Conservation (phyloP, 2,888 invertebrate species). For the Yponomeuta malinellus region DNA sequence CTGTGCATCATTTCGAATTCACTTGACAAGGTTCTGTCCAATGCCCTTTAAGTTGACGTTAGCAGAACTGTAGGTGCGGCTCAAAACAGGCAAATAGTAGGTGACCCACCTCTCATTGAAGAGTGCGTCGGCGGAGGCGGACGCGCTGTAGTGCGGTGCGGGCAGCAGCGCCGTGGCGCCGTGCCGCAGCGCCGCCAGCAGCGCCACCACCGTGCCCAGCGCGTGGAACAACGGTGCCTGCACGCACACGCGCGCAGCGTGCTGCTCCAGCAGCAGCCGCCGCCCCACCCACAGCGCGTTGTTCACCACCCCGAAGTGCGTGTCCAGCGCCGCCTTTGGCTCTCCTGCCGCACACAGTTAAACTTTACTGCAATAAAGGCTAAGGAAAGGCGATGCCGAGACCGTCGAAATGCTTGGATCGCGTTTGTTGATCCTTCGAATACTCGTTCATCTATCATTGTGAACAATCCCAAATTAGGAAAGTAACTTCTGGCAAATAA, state of each 20-base stretch:
- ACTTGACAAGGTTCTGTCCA: too few species aligned
- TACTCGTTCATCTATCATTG: too few species aligned
- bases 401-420: too few species aligned
- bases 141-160: slow-evolving; percentile 76
- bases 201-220: slow-evolving; percentile 83
- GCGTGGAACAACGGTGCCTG: slow-evolving; percentile 89
- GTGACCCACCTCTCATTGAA: slow-evolving; percentile 79
- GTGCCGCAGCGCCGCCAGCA: slow-evolving; percentile 74
- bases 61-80: too few species aligned
- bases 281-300: slow-evolving; percentile 82
- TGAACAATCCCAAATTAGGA: too few species aligned
- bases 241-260: slow-evolving; percentile 73
- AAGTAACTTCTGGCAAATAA: too few species aligned
- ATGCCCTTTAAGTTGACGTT: too few species aligned
- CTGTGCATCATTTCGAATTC: too few species aligned
- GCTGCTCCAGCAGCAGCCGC: slow-evolving; percentile 61
- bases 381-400: not conserved
- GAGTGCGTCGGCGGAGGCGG: slow-evolving; percentile 78
- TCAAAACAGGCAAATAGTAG: too few species aligned
- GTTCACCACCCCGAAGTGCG: slow-evolving; percentile 86
- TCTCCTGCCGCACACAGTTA: slow-evolving; percentile 53
- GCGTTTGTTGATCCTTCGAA: too few species aligned
- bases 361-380: not conserved
- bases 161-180: slow-evolving; percentile 80
- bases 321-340: slow-evolving; percentile 86